Evolutionary conservation across 2,888 invertebrate genomes (phyloP), one percentile per base, ranked within the genome.

Genomic region (Nematopogon swammerdamellus): DNA sequence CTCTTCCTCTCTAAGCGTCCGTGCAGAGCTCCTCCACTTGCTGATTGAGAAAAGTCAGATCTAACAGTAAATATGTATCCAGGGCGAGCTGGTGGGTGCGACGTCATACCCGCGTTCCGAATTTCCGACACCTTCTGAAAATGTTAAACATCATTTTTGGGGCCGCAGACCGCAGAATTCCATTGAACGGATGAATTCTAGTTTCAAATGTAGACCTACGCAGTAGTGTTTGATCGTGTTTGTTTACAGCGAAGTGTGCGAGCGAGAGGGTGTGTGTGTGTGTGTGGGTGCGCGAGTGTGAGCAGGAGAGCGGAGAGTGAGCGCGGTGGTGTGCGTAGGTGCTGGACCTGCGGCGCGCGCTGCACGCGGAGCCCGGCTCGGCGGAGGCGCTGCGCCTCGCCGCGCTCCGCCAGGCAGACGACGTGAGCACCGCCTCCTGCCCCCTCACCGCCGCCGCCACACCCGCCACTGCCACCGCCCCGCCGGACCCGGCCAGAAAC

Each of bases 341-440:
- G 80, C 84, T 88, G 84, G 89, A 89, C 81, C 83, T 89, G 71
- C 86, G 88, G 79, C 85, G 88, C 72, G 88, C 88, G 67, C 86
- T 89, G 74, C 89, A 89, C 79, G 89, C 89, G 59, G 86, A 86
- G 73, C 85, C 85, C 49, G 80, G 80, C 55, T 77, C 80, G 57
- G 77, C 79, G 62, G 79, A 79, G 69, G 79, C 72, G 71, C 76
- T 70, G 72, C 82, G 70, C 69, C 77, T 72, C 81, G 82, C 72
- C 59, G 67, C 70, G 61, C 71, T 75, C 70, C 71, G 79, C 64
- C 72, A 68, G 59, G 80, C 71, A 63, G 80, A 72, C 79, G 80
- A 75, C 82, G 82, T 72, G 74, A 80, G 66, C 71, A 77, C 68
- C 72, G 62, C 61, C 63, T 64, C 60, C 57, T 60, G 59, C 57